Evolutionary conservation across 1,140 invertebrate genomes (phyloP).

Genomic region (Platyscapa corneri): DNA sequence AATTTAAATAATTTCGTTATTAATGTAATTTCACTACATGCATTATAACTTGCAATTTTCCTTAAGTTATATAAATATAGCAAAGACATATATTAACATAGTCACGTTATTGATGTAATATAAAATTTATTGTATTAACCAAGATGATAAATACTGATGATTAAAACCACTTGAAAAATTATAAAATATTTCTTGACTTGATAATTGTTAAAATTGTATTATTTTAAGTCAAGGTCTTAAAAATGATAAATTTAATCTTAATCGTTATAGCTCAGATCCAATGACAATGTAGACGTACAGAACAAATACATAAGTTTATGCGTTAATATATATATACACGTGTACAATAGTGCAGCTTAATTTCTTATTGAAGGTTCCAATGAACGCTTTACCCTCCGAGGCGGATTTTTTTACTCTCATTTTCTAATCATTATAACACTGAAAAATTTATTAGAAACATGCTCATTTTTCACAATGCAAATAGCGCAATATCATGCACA

Average conservation of each 20-base stretch:
- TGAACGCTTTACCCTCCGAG: background rate
- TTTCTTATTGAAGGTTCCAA: background rate
- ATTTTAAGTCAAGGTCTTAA: background rate
- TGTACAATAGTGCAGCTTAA: background rate
- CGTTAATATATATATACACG: too few relatives aligned
- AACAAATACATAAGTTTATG: background rate
- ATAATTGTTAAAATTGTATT: too few relatives aligned
- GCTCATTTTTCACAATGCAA: background rate
- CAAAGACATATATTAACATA: too few relatives aligned
- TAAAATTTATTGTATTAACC: too few relatives aligned
- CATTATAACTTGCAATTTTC: too few relatives aligned
- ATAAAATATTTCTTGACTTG: too few relatives aligned
- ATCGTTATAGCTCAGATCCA: background rate
- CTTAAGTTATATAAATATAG: too few relatives aligned
- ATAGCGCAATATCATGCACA: background rate
- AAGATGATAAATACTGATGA: too few relatives aligned
- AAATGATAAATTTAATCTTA: background rate
- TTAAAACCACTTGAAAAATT: too few relatives aligned
- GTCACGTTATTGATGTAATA: too few relatives aligned
- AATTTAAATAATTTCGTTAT: too few relatives aligned
- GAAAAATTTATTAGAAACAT: background rate
- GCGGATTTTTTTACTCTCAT: background rate
- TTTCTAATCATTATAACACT: background rate
- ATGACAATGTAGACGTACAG: background rate
- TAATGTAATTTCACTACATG: too few relatives aligned